These are phyloP conservation scores for Athrips mouffetella DNA, from an alignment of 2,888 invertebrate genomes.

Conservation along the genomic window DNA sequence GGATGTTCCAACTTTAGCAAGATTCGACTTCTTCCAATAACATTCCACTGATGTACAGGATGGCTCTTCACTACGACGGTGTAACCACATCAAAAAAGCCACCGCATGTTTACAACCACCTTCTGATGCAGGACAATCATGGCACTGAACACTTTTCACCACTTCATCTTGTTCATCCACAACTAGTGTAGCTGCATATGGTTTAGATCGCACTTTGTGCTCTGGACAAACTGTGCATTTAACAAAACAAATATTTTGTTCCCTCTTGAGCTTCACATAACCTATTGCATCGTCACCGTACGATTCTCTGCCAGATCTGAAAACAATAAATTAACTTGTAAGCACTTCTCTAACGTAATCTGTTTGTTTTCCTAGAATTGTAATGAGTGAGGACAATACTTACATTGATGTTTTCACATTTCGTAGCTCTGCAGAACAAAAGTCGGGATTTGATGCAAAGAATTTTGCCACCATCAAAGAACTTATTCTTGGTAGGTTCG, in stretches of 20 bases:
- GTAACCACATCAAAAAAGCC: conserved; percentile 38
- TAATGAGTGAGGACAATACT: too few species aligned
- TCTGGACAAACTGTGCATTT: conserved; percentile 34
- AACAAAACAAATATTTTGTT: conserved; percentile 27
- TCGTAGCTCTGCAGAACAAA: background rate
- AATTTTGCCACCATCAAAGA: conserved; percentile 7
- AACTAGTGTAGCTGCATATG: conserved; percentile 27
- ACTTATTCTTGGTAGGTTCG: background rate
- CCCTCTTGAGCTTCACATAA: conserved; percentile 31
- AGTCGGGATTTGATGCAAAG: conserved; percentile 4
- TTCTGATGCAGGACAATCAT: conserved; percentile 32
- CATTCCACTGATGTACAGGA: conserved; percentile 32
- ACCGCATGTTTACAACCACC: conserved; percentile 40
- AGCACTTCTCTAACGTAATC: too few species aligned
- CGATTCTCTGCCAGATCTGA: conserved; percentile 26
- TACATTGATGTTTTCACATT: background rate
- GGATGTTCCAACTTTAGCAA: conserved; percentile 32
- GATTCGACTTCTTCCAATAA: conserved; percentile 37
- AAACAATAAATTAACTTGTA: conserved; percentile 11
- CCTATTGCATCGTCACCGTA: conserved; percentile 34
- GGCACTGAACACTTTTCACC: conserved; percentile 24
- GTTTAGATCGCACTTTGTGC: conserved; percentile 32
- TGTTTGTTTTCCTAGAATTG: too few species aligned
- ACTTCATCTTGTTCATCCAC: conserved; percentile 29
- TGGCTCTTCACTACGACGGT: conserved; percentile 39